A percentile compares a stretch with the other conserved stretches of the same genome.
Evolutionary conservation across 2,888 invertebrate genomes (phyloP).

Genomic region (Dinocampus coccinellae): DNA sequence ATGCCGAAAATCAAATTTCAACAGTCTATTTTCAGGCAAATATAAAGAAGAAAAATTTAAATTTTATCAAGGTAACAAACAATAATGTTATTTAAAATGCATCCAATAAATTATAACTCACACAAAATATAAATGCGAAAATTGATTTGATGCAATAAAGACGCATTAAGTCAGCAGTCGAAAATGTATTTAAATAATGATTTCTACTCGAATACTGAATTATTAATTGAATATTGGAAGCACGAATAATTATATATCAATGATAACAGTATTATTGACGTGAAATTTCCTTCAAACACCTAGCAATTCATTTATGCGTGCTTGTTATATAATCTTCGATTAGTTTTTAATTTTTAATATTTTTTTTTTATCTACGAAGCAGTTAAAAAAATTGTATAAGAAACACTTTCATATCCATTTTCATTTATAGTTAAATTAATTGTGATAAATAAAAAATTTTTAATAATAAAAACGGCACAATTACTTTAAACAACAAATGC

Average conservation of each 20-base stretch:
- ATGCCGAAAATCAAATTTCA: too few species aligned
- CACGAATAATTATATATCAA: slow-evolving; percentile 15
- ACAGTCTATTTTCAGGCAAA: not conserved
- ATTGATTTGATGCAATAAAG: not conserved
- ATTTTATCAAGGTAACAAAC: not conserved
- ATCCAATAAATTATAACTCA: not conserved
- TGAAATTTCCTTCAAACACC: not conserved
- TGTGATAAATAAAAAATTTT: not conserved
- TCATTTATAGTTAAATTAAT: not conserved
- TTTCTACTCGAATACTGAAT: slow-evolving; percentile 19
- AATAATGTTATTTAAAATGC: not conserved
- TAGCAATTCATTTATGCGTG: not conserved
- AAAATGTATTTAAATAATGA: slow-evolving; percentile 16
- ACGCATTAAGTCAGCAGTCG: not conserved
- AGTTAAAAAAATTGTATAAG: slow-evolving; percentile 17
- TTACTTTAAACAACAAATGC: not conserved
- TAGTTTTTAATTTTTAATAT: not conserved
- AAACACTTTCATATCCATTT: not conserved
- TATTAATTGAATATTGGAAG: slow-evolving; percentile 26
- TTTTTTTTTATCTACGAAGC: not conserved
- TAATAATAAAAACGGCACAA: not conserved
- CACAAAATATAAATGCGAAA: not conserved
- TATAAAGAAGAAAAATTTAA: not conserved
- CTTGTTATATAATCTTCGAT: too few species aligned
- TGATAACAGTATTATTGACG: not conserved